Evolutionary conservation across 2,888 invertebrate species (phyloP).

Genomic region (Merodon equestris): DNA sequence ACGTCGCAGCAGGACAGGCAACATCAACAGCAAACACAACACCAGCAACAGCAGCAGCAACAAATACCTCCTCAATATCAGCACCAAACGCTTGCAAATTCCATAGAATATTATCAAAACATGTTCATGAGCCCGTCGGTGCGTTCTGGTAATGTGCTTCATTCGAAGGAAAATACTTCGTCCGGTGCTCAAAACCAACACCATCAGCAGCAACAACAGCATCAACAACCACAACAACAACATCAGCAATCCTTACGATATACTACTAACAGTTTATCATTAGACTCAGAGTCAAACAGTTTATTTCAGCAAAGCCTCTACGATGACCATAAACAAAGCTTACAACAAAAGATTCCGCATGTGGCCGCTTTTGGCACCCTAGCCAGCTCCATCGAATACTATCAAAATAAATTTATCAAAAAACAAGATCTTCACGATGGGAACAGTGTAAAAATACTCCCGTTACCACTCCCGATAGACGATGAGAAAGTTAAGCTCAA

Average conservation of each 20-base stretch:
- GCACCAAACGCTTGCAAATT: conserved; percentile 70
- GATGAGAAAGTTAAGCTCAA: conserved; percentile 52
- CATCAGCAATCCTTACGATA: conserved; percentile 70
- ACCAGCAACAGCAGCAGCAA: conserved; percentile 70
- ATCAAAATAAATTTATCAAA: conserved; percentile 78
- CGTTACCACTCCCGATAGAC: conserved; percentile 43
- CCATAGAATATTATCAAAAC: conserved; percentile 78
- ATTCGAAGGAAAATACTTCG: conserved; percentile 47
- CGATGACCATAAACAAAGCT: conserved; percentile 71
- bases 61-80: conserved; percentile 69
- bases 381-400: conserved; percentile 77
- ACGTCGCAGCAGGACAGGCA: conserved; percentile 70
- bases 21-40: conserved; percentile 70
- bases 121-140: conserved; percentile 77
- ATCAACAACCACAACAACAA: conserved; percentile 70
- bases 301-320: conserved; percentile 77
- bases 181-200: conserved; percentile 54
- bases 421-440: conserved; percentile 78
- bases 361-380: conserved; percentile 76
- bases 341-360: conserved; percentile 71
- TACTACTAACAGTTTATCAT: conserved; percentile 56
- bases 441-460: conserved; percentile 62
- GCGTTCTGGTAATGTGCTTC: conserved; percentile 70
- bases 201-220: conserved; percentile 69
- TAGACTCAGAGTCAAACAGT: conserved; percentile 74